Percentiles rank a stretch among this genome's conserved stretches.
Evolutionary conservation across 2,113 vertebrate species (phyloP).

Genomic region (Nibea coibor): DNA sequence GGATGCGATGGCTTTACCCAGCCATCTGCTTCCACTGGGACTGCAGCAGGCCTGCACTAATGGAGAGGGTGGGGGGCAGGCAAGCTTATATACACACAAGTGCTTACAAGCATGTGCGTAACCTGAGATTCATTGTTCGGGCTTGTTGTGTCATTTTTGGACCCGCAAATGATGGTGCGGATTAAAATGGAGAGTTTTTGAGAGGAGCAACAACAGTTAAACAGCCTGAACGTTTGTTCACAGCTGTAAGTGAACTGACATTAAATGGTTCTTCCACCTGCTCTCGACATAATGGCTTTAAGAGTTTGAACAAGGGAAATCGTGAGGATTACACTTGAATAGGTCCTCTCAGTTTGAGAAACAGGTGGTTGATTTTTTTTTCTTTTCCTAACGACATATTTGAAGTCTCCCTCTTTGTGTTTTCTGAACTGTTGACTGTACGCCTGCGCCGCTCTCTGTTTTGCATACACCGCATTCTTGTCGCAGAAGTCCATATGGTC

Average conservation of each 20-base stretch:
- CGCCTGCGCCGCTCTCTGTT: constrained; percentile 35
- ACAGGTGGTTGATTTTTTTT: constrained; percentile 58
- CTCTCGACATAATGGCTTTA: constrained; percentile 60
- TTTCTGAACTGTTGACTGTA: constrained; percentile 26
- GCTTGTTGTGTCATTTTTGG: constrained; percentile 25
- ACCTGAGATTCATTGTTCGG: constrained; percentile 48
- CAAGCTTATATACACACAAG: background rate
- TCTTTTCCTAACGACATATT: constrained; percentile 2
- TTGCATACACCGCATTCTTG: constrained; percentile 61
- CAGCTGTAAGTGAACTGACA: constrained; percentile 38
- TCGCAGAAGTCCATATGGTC: constrained; percentile 72
- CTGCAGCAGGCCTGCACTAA: background rate
- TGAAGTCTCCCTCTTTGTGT: constrained; percentile 17
- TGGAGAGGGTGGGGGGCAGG: constrained; percentile 30
- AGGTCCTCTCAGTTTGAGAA: constrained; percentile 25
- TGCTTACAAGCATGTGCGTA: constrained; percentile 32
- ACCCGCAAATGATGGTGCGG: constrained; percentile 18
- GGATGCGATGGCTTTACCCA: constrained; percentile 60
- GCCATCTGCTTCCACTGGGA: constrained; percentile 72
- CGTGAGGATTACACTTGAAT: constrained; percentile 60
- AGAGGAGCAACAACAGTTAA: background rate
- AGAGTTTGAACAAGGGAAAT: constrained; percentile 62
- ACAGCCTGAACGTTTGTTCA: constrained; percentile 28
- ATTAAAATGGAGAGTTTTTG: constrained; percentile 14
- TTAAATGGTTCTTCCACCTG: constrained; percentile 66